Conservation (phyloP, 2,797 vertebrate genomes). For the Stomatorhinus walkeri region DNA sequence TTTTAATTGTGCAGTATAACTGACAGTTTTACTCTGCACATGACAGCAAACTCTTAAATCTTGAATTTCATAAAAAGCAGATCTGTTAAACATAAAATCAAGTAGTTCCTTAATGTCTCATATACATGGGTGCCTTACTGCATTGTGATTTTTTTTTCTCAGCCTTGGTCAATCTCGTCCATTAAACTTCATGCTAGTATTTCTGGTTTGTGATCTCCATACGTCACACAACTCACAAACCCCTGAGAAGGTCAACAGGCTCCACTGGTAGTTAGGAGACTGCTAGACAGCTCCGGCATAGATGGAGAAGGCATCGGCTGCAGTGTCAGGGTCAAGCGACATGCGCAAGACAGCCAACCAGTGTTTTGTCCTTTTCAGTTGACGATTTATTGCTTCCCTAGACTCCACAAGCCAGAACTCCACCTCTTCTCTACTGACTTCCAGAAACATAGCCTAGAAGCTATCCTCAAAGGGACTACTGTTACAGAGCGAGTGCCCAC, state of each 20-base stretch:
- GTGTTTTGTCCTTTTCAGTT: constrained; percentile 18
- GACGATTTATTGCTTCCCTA: constrained; percentile 21
- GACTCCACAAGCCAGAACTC: background rate
- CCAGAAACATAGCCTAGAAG: constrained; percentile 9
- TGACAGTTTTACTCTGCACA: background rate
- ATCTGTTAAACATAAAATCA: background rate
- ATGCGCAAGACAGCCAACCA: constrained; percentile 9
- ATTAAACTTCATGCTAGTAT: background rate
- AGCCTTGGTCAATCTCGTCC: background rate
- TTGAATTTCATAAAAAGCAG: background rate
- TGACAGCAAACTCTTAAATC: background rate
- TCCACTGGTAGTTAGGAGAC: background rate
- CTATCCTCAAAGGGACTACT: constrained; percentile 21
- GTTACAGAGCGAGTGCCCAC: background rate
- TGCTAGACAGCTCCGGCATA: background rate
- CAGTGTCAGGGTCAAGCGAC: background rate
- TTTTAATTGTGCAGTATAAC: background rate
- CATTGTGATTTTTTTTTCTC: background rate
- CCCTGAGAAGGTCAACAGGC: background rate
- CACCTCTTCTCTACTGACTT: background rate
- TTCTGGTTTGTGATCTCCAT: constrained; percentile 3
- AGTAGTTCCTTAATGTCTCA: background rate
- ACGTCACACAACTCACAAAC: background rate
- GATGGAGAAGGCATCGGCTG: background rate
- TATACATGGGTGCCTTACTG: background rate